Evolutionary conservation across 2,888 invertebrate species (phyloP).

Genomic region (Pristionchus maxplancki): DNA sequence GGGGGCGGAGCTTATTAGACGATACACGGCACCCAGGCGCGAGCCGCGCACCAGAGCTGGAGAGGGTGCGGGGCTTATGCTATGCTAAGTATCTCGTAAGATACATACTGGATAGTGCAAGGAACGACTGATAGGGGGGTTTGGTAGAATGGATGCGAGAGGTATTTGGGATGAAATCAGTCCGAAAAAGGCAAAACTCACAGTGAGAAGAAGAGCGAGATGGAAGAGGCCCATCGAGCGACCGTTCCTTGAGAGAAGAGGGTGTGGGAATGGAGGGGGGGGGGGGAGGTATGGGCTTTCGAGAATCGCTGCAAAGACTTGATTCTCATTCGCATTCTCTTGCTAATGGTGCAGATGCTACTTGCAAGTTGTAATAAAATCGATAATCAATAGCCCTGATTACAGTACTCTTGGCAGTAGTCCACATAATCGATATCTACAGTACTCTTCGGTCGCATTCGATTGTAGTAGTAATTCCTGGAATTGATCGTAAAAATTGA

Average conservation of each 20-base stretch:
- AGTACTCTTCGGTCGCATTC: no score
- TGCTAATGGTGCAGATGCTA: neutral
- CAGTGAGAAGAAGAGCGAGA: conserved; percentile 4
- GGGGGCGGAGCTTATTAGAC: neutral
- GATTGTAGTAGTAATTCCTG: no score
- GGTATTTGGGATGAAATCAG: no score
- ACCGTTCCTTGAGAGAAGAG: neutral
- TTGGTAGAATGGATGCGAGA: no score
- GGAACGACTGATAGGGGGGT: no score
- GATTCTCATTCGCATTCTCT: neutral
- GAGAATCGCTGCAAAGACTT: neutral
- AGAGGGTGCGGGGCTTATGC: no score
- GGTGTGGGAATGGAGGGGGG: neutral
- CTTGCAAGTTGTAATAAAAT: neutral
- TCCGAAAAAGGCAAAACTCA: neutral
- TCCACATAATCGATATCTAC: no score
- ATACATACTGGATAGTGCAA: no score
- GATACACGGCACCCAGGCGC: conserved; percentile 17
- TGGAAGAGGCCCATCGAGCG: neutral
- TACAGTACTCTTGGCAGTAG: no score
- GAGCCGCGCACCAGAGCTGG: no score
- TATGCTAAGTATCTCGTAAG: no score
- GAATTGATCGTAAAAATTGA: no score
- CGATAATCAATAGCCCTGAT: neutral
- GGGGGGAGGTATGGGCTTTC: neutral